Percentiles rank a stretch among this genome's conserved stretches.
phyloP scores from a whole-genome alignment of 2,113 vertebrate species.

The Anhinga rufa region DNA sequence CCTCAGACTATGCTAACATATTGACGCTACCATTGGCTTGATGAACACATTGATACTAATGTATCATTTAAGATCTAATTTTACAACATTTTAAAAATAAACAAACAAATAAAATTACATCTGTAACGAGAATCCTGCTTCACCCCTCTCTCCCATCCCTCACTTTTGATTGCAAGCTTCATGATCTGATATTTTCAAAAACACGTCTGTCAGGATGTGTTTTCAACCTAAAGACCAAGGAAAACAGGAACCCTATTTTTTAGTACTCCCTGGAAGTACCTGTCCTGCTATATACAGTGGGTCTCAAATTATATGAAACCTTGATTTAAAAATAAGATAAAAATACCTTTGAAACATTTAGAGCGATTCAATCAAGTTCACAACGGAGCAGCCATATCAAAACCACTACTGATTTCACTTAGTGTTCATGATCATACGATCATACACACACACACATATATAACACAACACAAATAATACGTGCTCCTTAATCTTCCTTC shows the following conservation, averaged over 20 bases:
- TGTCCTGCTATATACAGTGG: background rate
- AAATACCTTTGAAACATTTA: background rate
- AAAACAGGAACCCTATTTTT: background rate
- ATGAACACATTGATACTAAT: background rate
- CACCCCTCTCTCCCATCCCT: background rate
- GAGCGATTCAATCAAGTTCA: background rate
- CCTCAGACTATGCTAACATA: background rate
- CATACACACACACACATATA: background rate
- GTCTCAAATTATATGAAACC: background rate
- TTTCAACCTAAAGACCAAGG: background rate
- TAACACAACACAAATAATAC: background rate
- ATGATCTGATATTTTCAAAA: background rate
- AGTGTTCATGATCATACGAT: background rate
- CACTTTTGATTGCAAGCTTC: background rate
- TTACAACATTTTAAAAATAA: background rate
- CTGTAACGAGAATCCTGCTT: background rate
- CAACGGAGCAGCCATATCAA: background rate
- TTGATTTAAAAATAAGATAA: background rate
- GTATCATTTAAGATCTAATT: background rate
- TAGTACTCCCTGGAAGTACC: background rate
- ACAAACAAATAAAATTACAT: background rate
- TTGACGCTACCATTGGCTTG: background rate
- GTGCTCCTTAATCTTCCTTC: background rate
- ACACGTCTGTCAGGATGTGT: background rate
- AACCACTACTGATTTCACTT: background rate